Percentiles rank a stretch among this genome's conserved stretches.
phyloP scores from a whole-genome alignment of 2,888 invertebrate genomes.

The Luperina testacea region DNA sequence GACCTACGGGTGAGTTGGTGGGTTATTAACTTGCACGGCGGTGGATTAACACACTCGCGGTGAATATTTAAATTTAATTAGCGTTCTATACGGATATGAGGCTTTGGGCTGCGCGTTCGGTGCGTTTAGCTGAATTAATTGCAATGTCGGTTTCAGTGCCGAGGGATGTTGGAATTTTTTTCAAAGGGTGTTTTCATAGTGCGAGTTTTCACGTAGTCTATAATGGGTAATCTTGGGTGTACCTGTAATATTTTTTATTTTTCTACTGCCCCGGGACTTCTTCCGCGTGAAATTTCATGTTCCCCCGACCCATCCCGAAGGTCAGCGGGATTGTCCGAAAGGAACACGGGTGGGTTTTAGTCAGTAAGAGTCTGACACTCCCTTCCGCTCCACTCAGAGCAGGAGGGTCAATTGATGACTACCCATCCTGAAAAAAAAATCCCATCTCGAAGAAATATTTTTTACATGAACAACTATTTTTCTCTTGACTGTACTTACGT shows the following conservation, averaged over 20 bases:
- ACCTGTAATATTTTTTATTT: no score
- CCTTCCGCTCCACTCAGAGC: no score
- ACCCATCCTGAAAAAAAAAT: no score
- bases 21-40: slow-evolving; percentile 40
- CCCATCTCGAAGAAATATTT: no score
- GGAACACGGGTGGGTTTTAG: no score
- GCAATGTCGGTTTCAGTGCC: neutral
- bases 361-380: no score
- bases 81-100: slow-evolving; percentile 21
- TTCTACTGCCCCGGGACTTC: no score
- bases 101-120: neutral
- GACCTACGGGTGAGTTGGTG: slow-evolving; percentile 14
- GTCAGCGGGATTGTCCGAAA: no score
- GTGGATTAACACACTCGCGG: slow-evolving; percentile 37
- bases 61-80: slow-evolving; percentile 47
- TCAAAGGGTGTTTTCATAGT: neutral
- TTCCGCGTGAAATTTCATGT: neutral
- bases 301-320: neutral
- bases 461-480: no score
- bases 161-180: neutral
- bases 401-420: no score
- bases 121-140: slow-evolving; percentile 16
- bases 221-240: neutral
- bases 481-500: no score
- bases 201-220: neutral